Percentiles rank a stretch among this genome's conserved stretches.
phyloP scores from a whole-genome alignment of 2,888 invertebrate species.

The Blastobasis adustella region DNA sequence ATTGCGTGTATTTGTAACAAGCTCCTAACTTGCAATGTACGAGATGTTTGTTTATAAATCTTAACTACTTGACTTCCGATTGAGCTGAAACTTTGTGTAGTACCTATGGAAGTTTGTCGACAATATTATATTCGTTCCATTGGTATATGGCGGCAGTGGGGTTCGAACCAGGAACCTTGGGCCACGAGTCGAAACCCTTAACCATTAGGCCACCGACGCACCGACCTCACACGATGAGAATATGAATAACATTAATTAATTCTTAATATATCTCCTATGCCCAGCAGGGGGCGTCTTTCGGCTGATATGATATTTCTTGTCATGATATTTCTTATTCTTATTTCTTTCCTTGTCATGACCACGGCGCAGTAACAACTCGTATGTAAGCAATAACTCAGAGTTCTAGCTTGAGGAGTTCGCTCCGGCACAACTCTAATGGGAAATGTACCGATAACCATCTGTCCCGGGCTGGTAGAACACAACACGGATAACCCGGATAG shows the following conservation, averaged over 20 bases:
- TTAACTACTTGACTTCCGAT: too few relatives aligned
- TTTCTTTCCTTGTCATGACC: background rate
- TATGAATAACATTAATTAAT: background rate
- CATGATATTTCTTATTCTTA: background rate
- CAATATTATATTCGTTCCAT: too few relatives aligned
- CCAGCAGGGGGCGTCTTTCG: background rate
- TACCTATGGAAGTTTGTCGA: too few relatives aligned
- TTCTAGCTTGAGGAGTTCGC: background rate
- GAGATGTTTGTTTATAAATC: too few relatives aligned
- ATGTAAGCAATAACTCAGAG: background rate
- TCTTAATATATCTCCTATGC: background rate
- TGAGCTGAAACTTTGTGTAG: too few relatives aligned
- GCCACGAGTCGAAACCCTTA: background rate
- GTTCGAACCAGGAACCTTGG: too few relatives aligned
- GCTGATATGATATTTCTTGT: background rate
- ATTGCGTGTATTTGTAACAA: too few relatives aligned
- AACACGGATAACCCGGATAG: too few relatives aligned
- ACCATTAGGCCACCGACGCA: background rate
- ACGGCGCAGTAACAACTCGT: too few relatives aligned
- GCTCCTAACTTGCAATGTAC: too few relatives aligned
- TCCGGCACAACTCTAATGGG: background rate
- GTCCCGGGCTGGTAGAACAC: background rate
- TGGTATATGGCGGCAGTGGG: too few relatives aligned
- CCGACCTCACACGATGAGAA: background rate
- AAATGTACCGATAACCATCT: background rate